Evolutionary conservation across 2,113 vertebrate species (phyloP).

Genomic region (Odobenus rosmarus): DNA sequence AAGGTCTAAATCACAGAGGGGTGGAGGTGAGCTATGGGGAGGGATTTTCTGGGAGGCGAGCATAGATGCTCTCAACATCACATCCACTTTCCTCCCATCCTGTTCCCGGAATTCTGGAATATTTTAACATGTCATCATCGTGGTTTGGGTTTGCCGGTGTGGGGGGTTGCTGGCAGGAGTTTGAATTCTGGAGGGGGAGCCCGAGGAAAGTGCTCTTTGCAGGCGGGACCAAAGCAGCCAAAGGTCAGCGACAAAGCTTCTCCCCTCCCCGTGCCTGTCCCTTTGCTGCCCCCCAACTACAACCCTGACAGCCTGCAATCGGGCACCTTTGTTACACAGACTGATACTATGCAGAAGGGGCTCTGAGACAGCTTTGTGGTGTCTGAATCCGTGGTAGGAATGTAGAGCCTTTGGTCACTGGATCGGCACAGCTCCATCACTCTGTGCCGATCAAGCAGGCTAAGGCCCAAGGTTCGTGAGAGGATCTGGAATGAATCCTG

Average conservation of each 20-base stretch:
- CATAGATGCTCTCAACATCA: not conserved
- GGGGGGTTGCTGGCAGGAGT: not conserved
- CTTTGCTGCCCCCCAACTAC: not conserved
- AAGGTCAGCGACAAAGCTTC: not conserved
- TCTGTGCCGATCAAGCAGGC: not conserved
- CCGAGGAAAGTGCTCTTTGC: conserved; percentile 14
- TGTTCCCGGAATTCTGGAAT: not conserved
- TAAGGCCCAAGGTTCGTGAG: not conserved
- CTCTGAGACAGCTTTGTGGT: not conserved
- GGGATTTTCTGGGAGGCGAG: not conserved
- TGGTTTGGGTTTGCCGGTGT: not conserved
- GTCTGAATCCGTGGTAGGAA: not conserved
- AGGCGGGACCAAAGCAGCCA: conserved; percentile 14
- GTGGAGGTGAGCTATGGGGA: not conserved
- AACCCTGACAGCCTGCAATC: conserved; percentile 22
- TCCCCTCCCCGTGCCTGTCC: not conserved
- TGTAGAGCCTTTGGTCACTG: not conserved
- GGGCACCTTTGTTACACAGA: conserved; percentile 9
- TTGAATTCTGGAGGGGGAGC: not conserved
- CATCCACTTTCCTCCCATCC: not conserved
- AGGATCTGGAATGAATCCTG: not conserved
- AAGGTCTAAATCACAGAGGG: not conserved
- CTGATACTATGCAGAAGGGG: not conserved
- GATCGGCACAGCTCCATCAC: not conserved
- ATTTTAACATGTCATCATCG: not conserved